Conservation (phyloP, 2,797 vertebrate genomes). For the Pseudomugil tenellus region DNA sequence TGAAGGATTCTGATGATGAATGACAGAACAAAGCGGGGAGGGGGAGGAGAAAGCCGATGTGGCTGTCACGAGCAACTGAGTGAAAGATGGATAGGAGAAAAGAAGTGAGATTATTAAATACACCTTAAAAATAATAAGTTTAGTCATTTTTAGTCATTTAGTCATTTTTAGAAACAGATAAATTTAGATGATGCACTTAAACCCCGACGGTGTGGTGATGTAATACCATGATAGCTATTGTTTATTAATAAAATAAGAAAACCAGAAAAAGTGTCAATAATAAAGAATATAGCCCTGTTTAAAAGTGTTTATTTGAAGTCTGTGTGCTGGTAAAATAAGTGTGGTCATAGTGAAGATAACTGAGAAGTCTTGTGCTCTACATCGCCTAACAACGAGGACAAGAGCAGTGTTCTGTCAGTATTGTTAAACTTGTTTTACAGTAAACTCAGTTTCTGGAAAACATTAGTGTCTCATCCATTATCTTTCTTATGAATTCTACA, state of each 20-base stretch:
- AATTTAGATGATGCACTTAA: background rate
- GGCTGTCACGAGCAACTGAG: constrained; percentile 51
- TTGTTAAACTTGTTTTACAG: too few species aligned
- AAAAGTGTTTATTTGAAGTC: background rate
- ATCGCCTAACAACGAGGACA: background rate
- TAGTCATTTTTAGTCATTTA: too few species aligned
- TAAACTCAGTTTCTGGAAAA: background rate
- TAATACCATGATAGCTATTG: background rate
- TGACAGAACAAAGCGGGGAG: constrained; percentile 51
- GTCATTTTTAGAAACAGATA: background rate
- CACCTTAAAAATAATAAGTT: constrained; percentile 11
- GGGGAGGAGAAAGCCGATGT: constrained; percentile 54
- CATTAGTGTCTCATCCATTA: background rate
- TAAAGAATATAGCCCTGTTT: too few species aligned
- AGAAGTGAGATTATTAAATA: constrained; percentile 23
- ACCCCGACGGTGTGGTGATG: background rate
- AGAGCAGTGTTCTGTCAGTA: too few species aligned
- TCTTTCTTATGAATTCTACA: background rate
- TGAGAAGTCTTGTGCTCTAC: background rate
- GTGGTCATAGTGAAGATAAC: background rate
- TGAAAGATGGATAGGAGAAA: background rate
- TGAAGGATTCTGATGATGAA: constrained; percentile 65
- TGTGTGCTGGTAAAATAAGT: background rate
- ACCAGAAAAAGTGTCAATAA: background rate
- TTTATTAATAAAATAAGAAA: background rate